Percentiles rank a stretch among this genome's conserved stretches.
phyloP scores from a whole-genome alignment of 2,888 invertebrate species.

The Diplazon laetatorius region DNA sequence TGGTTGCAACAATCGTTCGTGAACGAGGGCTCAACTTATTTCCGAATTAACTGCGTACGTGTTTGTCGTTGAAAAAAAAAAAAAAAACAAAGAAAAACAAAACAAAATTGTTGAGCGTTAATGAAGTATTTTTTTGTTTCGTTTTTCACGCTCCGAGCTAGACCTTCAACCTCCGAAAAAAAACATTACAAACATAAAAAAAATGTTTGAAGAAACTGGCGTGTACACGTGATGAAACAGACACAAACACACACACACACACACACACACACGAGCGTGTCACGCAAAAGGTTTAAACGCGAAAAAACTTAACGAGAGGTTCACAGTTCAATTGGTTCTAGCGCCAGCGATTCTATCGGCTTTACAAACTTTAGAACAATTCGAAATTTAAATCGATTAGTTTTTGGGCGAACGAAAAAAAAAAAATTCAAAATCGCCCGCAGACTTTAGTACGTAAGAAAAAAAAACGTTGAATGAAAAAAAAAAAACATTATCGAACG shows the following conservation, averaged over 20 bases:
- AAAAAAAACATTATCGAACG: no score
- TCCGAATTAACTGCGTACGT: slow-evolving; percentile 55
- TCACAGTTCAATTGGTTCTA: slow-evolving; percentile 24
- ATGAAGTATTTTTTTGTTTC: slow-evolving; percentile 38
- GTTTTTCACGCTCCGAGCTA: slow-evolving; percentile 39
- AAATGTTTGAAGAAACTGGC: no score
- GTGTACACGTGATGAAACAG: no score
- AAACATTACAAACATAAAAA: no score
- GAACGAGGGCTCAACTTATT: slow-evolving; percentile 63
- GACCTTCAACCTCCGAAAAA: no score
- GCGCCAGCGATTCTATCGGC: slow-evolving; percentile 45
- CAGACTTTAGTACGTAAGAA: slow-evolving; percentile 45
- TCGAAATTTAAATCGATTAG: slow-evolving; percentile 29
- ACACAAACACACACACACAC: no score
- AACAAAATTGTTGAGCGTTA: slow-evolving; percentile 46
- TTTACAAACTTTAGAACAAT: slow-evolving; percentile 51
- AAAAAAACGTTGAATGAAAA: no score
- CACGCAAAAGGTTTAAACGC: slow-evolving; percentile 17
- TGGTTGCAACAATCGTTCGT: slow-evolving; percentile 85
- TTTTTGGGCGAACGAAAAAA: slow-evolving; percentile 33
- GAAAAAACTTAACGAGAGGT: slow-evolving; percentile 4
- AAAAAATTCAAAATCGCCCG: no score
- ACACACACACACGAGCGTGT: no score
- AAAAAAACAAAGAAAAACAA: no score
- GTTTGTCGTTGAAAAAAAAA: slow-evolving; percentile 54